These are phyloP conservation scores for Eupithecia pulchellata DNA, from an alignment of 2,888 invertebrate genomes.

Conservation along the genomic window DNA sequence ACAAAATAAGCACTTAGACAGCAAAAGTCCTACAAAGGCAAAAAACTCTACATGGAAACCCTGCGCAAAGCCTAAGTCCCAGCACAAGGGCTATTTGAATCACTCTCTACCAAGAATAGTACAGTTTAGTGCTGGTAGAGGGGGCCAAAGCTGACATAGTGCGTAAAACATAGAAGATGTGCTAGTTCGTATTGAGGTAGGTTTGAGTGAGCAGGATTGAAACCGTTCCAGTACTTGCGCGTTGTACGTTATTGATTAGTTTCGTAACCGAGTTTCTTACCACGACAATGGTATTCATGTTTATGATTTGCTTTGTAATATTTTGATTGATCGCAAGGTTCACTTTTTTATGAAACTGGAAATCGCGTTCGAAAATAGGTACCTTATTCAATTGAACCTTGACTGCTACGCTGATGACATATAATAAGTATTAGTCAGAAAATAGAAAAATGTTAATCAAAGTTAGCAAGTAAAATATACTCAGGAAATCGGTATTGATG, in stretches of 20 bases:
- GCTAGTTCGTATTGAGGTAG: conserved; percentile 36
- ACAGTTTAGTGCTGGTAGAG: conserved; percentile 6
- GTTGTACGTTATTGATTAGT: conserved; percentile 42
- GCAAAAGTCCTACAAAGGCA: neutral
- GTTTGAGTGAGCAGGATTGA: conserved; percentile 36
- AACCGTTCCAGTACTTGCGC: conserved; percentile 45
- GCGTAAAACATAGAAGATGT: conserved; percentile 16
- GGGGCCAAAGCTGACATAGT: neutral
- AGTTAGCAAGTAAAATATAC: neutral
- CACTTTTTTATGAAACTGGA: neutral
- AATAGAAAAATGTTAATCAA: neutral
- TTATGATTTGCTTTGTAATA: neutral
- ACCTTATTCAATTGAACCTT: neutral
- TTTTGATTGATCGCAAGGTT: neutral
- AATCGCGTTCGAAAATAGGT: neutral
- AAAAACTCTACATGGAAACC: neutral
- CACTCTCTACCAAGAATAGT: conserved; percentile 21
- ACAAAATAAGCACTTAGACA: too few relatives aligned
- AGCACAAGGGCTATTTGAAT: conserved; percentile 38
- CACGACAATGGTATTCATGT: neutral
- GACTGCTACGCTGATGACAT: neutral
- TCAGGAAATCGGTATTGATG: neutral
- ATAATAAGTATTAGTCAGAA: neutral
- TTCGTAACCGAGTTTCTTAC: conserved; percentile 21
- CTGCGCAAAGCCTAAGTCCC: neutral